A percentile compares a stretch with the other conserved stretches of the same genome.
These are phyloP conservation scores for Pica pica DNA, from an alignment of 2,113 vertebrate genomes.

Conservation along the genomic window DNA sequence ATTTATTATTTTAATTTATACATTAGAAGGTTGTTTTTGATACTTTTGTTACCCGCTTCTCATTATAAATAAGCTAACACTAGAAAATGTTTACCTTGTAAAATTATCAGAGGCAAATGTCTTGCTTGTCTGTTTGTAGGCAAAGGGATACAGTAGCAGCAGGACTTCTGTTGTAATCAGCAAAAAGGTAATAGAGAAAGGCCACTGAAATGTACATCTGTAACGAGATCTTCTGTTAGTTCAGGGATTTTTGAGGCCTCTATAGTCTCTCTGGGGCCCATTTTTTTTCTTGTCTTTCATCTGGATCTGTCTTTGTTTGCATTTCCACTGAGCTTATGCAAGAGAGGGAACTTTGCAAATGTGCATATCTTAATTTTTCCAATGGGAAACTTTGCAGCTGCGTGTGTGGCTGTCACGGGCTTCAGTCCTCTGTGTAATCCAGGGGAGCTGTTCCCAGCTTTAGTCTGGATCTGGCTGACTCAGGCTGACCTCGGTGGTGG, in stretches of 20 bases:
- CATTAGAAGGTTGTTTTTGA: neutral
- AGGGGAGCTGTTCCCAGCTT: neutral
- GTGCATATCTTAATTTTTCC: neutral
- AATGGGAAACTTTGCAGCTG: neutral
- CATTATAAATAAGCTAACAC: neutral
- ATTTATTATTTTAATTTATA: neutral
- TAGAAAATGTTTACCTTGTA: neutral
- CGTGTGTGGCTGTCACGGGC: neutral
- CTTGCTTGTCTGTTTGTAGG: neutral
- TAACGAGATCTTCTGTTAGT: neutral
- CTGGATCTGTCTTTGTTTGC: neutral
- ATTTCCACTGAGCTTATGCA: neutral
- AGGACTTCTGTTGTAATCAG: neutral
- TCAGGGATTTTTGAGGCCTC: neutral
- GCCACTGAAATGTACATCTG: neutral
- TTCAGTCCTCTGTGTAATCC: neutral
- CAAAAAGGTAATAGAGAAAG: neutral
- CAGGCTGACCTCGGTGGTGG: neutral
- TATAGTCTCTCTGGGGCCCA: neutral
- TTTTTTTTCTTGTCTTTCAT: neutral
- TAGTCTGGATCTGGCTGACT: neutral
- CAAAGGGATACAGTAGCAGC: neutral
- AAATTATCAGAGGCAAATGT: neutral
- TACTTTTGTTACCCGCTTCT: neutral
- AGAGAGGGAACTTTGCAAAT: neutral